Evolutionary conservation across 2,888 invertebrate species (phyloP).

Genomic region (Sylvicola cinctus): DNA sequence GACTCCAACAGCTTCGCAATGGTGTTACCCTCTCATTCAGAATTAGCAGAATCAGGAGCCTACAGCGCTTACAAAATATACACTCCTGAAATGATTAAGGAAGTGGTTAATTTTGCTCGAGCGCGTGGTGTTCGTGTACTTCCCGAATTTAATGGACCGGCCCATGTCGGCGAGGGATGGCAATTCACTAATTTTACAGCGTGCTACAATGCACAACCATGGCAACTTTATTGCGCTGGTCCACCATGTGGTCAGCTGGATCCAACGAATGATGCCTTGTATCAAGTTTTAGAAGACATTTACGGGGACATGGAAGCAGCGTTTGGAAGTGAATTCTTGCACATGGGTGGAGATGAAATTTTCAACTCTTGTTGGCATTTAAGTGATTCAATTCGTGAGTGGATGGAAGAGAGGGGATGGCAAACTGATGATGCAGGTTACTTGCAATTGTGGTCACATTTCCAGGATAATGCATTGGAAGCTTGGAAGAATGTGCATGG

Average conservation of each 20-base stretch:
- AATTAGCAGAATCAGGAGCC: constrained; percentile 47
- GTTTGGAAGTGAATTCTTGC: constrained; percentile 36
- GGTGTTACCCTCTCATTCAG: constrained; percentile 40
- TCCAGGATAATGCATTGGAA: constrained; percentile 32
- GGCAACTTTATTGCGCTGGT: constrained; percentile 42
- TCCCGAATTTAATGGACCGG: constrained; percentile 41
- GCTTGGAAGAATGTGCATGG: constrained; percentile 12
- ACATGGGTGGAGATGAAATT: constrained; percentile 66
- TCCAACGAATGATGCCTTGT: constrained; percentile 39
- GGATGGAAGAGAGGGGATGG: constrained; percentile 39
- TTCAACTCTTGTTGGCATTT: constrained; percentile 46
- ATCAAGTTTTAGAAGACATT: constrained; percentile 38
- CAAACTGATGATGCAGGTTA: constrained; percentile 29
- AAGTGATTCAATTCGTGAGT: constrained; percentile 35
- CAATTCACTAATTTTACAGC: constrained; percentile 36
- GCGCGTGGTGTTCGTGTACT: constrained; percentile 35
- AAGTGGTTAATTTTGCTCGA: constrained; percentile 31
- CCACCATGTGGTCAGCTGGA: constrained; percentile 62
- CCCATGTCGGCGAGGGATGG: constrained; percentile 30
- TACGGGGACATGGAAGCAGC: constrained; percentile 41
- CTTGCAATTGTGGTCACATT: constrained; percentile 42
- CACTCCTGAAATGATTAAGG: constrained; percentile 17
- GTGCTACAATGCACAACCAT: constrained; percentile 42
- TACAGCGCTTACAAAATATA: constrained; percentile 47
- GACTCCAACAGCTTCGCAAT: constrained; percentile 82